Base-by-base conservation (phyloP, 2,797 vertebrate species). In the Melanotaenia boesemani region DNA sequence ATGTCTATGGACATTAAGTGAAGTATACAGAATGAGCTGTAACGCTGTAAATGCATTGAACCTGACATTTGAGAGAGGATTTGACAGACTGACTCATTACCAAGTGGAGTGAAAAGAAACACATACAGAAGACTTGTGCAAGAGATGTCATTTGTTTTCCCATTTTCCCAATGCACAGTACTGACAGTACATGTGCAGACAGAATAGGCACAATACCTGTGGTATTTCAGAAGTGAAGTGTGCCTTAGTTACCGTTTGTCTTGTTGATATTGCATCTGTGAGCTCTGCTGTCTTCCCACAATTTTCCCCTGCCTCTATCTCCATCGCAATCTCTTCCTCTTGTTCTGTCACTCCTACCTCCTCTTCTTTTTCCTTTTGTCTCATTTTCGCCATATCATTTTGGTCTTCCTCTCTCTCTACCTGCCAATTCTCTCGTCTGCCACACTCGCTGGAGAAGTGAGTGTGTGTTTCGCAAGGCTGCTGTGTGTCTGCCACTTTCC, bases 401-500 rank as follows among this genome's bases (percentile, higher is more conserved):
- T 10, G 24, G 24, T 63, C 61, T 78, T 11, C 26, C 69, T 64
- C 70, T 76, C 62, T 69, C 58, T 68, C 68, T 39, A 9, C 63
- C 85, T 85, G 79, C 76, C 77, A 85, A 77, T 88, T 83, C 76
- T 75, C 68, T 55, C 52, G 22, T 81, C 77, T 76, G 63, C 63
- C 74, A 72, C 10, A 36, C 80, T 86, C 28, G 50, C 74, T 65
- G 80, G 82, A 86, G 85, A 86, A 80, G 89, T 77, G 79, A 89
- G 82, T 64, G 74, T 67, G 82, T 83, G 83, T 89, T 89, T 86
- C 86, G 80, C 83, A 77, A 70, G 77, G 86, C 77, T 77, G 56
- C 77, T 58, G 76, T 76, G 82, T 80, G 88, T 88, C 90, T 92
- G 85, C 79, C 89, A 92, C 88, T 92, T 93, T 94, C 93, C 93